Evolutionary conservation across 2,888 invertebrate genomes (phyloP).

Genomic region (Lomographa bimaculata): DNA sequence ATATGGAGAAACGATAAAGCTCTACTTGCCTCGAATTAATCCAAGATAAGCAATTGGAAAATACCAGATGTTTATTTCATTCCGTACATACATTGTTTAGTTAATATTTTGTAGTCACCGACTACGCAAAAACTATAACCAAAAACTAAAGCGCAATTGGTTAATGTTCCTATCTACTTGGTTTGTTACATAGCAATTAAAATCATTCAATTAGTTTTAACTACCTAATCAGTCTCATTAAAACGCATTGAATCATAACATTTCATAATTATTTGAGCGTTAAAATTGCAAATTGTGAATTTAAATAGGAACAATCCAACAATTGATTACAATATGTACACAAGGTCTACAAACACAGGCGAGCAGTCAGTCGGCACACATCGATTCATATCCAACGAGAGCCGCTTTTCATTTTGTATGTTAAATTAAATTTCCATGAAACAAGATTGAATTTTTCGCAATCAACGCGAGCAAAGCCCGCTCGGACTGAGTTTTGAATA

Average conservation of each 20-base stretch:
- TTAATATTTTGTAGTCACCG: slow-evolving; percentile 10
- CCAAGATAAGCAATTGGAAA: slow-evolving; percentile 7
- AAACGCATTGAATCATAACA: slow-evolving; percentile 22
- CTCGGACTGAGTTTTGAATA: slow-evolving; percentile 51
- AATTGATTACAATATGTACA: slow-evolving; percentile 82
- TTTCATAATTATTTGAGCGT: slow-evolving; percentile 55
- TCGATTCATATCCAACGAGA: slow-evolving; percentile 79
- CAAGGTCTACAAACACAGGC: slow-evolving; percentile 76
- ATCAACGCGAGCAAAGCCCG: slow-evolving; percentile 68
- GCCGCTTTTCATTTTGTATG: slow-evolving; percentile 81
- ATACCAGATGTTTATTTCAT: slow-evolving; percentile 11
- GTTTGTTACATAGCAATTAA: no score
- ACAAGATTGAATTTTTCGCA: slow-evolving; percentile 84
- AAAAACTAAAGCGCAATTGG: no score
- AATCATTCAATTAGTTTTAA: slow-evolving; percentile 14
- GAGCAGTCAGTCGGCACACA: slow-evolving; percentile 74
- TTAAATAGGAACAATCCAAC: slow-evolving; percentile 76
- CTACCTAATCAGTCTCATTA: slow-evolving; percentile 17
- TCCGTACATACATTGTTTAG: slow-evolving; percentile 3
- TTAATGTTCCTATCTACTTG: slow-evolving; percentile 11
- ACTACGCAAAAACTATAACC: slow-evolving; percentile 12
- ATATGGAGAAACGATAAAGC: slow-evolving; percentile 11
- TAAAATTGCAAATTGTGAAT: slow-evolving; percentile 78
- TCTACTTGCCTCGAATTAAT: slow-evolving; percentile 8
- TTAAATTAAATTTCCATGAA: slow-evolving; percentile 84